Percentiles rank a stretch among this genome's conserved stretches.
Evolutionary conservation across 2,113 vertebrate genomes (phyloP).

Genomic region (Laticauda colubrina): DNA sequence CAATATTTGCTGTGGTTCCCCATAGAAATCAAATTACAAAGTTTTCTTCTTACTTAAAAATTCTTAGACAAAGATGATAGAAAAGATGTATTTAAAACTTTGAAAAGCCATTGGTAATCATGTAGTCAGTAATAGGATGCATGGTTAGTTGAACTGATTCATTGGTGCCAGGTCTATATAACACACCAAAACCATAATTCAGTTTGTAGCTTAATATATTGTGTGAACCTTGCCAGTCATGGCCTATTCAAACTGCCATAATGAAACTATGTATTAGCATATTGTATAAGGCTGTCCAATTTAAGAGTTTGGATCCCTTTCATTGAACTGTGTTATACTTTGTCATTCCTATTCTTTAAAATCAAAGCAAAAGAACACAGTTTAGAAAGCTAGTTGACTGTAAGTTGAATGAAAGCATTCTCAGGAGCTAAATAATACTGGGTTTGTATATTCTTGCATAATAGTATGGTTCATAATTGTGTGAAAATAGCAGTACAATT

Average conservation of each 20-base stretch:
- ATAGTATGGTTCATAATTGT: not conserved
- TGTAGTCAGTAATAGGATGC: not conserved
- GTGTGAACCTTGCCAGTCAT: not conserved
- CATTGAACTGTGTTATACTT: not conserved
- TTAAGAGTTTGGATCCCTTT: no score
- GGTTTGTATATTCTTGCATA: not conserved
- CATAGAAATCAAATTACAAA: not conserved
- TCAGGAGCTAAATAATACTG: not conserved
- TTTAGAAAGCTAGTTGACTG: not conserved
- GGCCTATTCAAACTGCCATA: not conserved
- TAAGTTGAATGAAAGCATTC: not conserved
- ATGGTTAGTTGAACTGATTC: not conserved
- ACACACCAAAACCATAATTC: not conserved
- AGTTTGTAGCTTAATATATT: not conserved
- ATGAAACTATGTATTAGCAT: not conserved
- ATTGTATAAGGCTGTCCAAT: no score
- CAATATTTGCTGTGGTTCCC: not conserved
- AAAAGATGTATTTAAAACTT: not conserved
- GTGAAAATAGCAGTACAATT: not conserved
- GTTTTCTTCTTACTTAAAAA: not conserved
- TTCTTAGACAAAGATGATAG: not conserved
- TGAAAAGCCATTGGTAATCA: not conserved
- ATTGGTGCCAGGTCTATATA: not conserved
- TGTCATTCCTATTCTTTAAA: not conserved
- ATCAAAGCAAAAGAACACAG: not conserved